phyloP scores from a whole-genome alignment of 1,140 invertebrate genomes.

The Telenomus remus region DNA sequence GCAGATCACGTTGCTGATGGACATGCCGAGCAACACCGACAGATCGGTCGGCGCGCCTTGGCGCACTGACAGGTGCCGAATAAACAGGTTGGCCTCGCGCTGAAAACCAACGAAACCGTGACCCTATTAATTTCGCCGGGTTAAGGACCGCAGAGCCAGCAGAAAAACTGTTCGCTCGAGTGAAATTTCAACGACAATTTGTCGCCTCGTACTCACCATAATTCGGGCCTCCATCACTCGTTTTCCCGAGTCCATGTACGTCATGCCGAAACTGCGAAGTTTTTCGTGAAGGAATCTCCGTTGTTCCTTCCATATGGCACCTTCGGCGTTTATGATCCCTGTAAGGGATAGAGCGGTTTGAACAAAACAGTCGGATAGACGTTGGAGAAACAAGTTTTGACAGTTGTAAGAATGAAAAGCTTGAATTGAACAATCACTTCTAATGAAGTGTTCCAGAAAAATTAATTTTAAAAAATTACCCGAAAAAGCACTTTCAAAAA shows the following conservation, averaged over 20 bases:
- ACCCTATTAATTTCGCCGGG: not conserved
- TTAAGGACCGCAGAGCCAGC: not conserved
- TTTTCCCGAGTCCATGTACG: constrained; percentile 85
- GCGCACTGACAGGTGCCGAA: constrained; percentile 78
- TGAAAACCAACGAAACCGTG: constrained; percentile 65
- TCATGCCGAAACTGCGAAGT: constrained; percentile 92
- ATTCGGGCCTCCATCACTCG: constrained; percentile 90
- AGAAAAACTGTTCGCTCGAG: too few relatives aligned
- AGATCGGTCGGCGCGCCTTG: constrained; percentile 81
- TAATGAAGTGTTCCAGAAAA: too few relatives aligned
- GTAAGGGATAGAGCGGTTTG: constrained; percentile 62
- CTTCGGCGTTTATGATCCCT: constrained; percentile 95
- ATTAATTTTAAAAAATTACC: too few relatives aligned
- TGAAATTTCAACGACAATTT: too few relatives aligned
- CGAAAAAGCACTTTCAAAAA: too few relatives aligned
- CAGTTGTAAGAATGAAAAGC: too few relatives aligned
- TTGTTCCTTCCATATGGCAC: constrained; percentile 93
- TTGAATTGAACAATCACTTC: too few relatives aligned
- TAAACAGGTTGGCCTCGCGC: constrained; percentile 86
- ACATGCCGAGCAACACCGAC: constrained; percentile 83
- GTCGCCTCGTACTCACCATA: constrained; percentile 78
- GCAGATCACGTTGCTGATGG: constrained; percentile 94
- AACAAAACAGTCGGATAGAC: not conserved
- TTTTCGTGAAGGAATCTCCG: constrained; percentile 92
- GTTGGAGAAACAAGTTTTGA: too few relatives aligned